Percentiles rank a stretch among this genome's conserved stretches.
phyloP scores from a whole-genome alignment of 2,888 invertebrate species.

The Mesorhabditis spiculigera region DNA sequence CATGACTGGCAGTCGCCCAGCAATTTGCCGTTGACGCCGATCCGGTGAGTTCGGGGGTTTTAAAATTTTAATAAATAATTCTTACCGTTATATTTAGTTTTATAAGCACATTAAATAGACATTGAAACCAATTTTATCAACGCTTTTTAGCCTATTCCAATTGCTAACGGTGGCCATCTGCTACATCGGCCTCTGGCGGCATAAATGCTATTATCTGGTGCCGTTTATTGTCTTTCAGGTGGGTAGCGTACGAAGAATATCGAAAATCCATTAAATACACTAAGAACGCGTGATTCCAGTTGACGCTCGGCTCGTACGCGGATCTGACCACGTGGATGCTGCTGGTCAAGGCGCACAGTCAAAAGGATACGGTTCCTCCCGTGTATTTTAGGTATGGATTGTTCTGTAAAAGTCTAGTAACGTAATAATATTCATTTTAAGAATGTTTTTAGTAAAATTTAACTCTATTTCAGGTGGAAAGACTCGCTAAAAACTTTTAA shows the following conservation, averaged over 20 bases:
- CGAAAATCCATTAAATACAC: neutral
- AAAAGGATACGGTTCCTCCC: neutral
- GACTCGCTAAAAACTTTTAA: too few relatives aligned
- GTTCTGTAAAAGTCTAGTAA: too few relatives aligned
- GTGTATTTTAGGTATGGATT: neutral
- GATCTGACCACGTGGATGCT: neutral
- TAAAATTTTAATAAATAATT: too few relatives aligned
- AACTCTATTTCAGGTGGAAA: too few relatives aligned
- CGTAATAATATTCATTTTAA: too few relatives aligned
- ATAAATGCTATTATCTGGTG: neutral
- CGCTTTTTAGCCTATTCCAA: neutral
- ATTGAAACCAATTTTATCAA: too few relatives aligned
- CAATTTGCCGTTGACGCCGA: too few relatives aligned
- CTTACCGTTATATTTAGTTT: too few relatives aligned
- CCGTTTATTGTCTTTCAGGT: conserved; percentile 4
- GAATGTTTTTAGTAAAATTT: too few relatives aligned
- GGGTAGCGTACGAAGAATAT: neutral
- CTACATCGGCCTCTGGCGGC: neutral
- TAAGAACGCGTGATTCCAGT: neutral
- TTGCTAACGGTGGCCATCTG: neutral
- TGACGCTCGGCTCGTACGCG: neutral
- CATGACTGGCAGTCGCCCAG: too few relatives aligned
- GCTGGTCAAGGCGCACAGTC: neutral
- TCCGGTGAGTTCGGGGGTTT: too few relatives aligned
- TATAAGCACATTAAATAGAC: too few relatives aligned